A percentile compares a stretch with the other conserved stretches of the same genome.
These are phyloP conservation scores for Dasypogon diadema DNA, from an alignment of 2,888 invertebrate genomes.

Conservation along the genomic window DNA sequence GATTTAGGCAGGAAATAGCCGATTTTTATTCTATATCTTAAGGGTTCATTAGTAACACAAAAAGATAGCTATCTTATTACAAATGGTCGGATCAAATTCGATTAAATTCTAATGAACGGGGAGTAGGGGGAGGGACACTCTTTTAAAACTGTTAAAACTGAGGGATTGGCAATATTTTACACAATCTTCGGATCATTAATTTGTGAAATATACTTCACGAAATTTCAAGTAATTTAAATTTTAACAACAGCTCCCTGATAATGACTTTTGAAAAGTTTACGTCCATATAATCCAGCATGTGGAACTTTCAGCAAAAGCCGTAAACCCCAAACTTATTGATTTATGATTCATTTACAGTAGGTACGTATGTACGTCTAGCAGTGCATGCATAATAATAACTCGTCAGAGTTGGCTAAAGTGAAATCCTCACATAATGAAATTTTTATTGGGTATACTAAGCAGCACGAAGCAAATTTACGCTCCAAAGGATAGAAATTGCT, in stretches of 20 bases:
- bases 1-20: no score
- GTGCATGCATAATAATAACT: constrained; percentile 16
- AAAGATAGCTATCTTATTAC: background rate
- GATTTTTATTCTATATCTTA: no score
- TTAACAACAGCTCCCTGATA: background rate
- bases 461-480: background rate
- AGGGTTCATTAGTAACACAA: no score
- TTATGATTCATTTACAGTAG: background rate
- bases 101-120: no score
- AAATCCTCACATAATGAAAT: constrained; percentile 15
- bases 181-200: no score
- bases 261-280: background rate
- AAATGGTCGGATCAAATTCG: background rate
- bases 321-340: background rate
- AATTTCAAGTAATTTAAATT: background rate
- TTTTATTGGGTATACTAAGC: constrained; percentile 15
- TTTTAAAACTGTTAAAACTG: no score
- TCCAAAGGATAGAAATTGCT: background rate
- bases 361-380: background rate
- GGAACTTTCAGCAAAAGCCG: background rate
- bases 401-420: constrained; percentile 9
- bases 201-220: no score
- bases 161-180: no score
- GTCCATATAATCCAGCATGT: background rate
- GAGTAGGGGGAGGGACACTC: no score